Evolutionary conservation across 2,797 vertebrate species (phyloP).

Genomic region (Pygocentrus nattereri): DNA sequence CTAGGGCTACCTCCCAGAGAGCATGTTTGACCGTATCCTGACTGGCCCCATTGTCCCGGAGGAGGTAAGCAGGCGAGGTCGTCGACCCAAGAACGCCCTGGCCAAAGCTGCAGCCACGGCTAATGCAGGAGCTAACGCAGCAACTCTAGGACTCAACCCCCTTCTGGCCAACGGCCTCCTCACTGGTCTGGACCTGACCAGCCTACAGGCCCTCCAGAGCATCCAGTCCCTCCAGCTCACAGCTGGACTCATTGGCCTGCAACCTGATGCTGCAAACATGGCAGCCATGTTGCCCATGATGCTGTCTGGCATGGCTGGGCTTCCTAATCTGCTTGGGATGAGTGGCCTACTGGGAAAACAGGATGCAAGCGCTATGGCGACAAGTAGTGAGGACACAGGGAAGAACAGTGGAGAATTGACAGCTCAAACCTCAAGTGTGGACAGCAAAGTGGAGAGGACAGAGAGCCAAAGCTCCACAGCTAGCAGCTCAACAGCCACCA

Average conservation of each 20-base stretch:
- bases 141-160: constrained; percentile 79
- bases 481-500: constrained; percentile 82
- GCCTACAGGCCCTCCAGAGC: constrained; percentile 94
- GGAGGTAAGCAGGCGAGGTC: constrained; percentile 93
- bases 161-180: constrained; percentile 91
- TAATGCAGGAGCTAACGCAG: constrained; percentile 69
- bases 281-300: constrained; percentile 98
- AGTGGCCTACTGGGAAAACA: constrained; percentile 85
- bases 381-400: constrained; percentile 76
- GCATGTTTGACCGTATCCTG: constrained; percentile 96
- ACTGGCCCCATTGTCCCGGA: constrained; percentile 97
- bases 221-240: constrained; percentile 95
- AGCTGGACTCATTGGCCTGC: constrained; percentile 92
- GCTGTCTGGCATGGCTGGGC: constrained; percentile 92
- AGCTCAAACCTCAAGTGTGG: constrained; percentile 74
- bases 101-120: constrained; percentile 78
- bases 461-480: constrained; percentile 85
- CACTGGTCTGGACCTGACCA: constrained; percentile 88
- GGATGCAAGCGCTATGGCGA: constrained; percentile 74
- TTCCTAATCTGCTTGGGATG: constrained; percentile 92
- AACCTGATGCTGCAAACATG: constrained; percentile 83
- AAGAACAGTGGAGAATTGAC: constrained; percentile 74
- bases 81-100: constrained; percentile 93
- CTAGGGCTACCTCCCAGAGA: constrained; percentile 96
- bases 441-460: constrained; percentile 94